phyloP scores from a whole-genome alignment of 2,888 invertebrate species.

The Alcis repandata region DNA sequence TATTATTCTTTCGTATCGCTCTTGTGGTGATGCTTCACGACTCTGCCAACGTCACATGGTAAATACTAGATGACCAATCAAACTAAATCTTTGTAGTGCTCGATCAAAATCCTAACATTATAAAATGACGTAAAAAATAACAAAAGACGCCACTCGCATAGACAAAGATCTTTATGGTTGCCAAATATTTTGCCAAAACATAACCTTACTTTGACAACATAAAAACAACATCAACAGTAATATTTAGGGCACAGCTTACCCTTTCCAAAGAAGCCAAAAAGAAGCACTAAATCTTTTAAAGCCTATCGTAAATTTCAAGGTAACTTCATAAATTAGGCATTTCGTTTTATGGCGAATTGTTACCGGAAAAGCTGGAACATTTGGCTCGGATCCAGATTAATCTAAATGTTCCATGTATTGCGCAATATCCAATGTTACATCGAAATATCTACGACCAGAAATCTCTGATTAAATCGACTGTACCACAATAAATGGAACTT shows the following conservation, averaged over 20 bases:
- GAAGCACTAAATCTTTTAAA: slow-evolving; percentile 18
- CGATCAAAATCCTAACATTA: too few relatives aligned
- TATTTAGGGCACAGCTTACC: background rate
- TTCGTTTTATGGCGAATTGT: slow-evolving; percentile 26
- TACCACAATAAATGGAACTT: background rate
- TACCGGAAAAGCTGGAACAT: slow-evolving; percentile 23
- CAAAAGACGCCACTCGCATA: too few relatives aligned
- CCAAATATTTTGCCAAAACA: too few relatives aligned
- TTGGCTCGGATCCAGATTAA: slow-evolving; percentile 37
- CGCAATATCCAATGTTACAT: slow-evolving; percentile 8
- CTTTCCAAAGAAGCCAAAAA: slow-evolving; percentile 3
- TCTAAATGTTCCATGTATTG: slow-evolving; percentile 21
- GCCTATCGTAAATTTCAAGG: slow-evolving; percentile 24
- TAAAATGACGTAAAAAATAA: too few relatives aligned
- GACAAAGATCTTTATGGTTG: too few relatives aligned
- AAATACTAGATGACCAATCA: too few relatives aligned
- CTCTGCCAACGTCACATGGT: too few relatives aligned
- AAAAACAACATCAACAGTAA: background rate
- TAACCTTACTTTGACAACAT: background rate
- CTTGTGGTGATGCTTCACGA: too few relatives aligned
- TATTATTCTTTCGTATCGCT: too few relatives aligned
- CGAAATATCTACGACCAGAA: background rate
- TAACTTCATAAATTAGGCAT: slow-evolving; percentile 29
- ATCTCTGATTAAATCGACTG: background rate
- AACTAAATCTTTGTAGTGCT: too few relatives aligned